phyloP scores from a whole-genome alignment of 2,888 invertebrate species.

The Tachina fera region DNA sequence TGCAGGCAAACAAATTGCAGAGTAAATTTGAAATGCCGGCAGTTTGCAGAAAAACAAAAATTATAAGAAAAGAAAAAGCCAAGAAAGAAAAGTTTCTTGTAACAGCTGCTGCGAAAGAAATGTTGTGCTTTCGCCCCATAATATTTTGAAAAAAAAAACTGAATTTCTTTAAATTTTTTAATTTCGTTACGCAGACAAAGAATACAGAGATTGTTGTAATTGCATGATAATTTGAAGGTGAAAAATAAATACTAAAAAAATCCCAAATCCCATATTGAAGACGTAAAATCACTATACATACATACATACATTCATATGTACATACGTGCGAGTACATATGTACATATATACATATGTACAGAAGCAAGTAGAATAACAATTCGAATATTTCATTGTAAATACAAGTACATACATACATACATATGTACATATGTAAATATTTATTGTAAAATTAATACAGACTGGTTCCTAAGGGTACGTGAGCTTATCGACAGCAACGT shows the following conservation, averaged over 20 bases:
- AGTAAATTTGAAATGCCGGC: constrained; percentile 22
- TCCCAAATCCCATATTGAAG: background rate
- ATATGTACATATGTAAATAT: too few species aligned
- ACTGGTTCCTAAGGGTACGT: constrained; percentile 21
- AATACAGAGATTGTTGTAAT: constrained; percentile 23
- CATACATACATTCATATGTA: background rate
- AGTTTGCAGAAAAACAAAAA: background rate
- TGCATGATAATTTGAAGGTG: constrained; percentile 54
- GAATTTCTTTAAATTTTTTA: constrained; percentile 23
- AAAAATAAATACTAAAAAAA: constrained; percentile 18
- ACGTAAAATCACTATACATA: background rate
- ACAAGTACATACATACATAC: background rate
- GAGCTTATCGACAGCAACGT: background rate
- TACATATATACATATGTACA: background rate
- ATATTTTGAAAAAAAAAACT: constrained; percentile 5
- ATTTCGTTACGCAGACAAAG: constrained; percentile 18
- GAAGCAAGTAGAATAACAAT: background rate
- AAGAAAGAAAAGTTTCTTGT: constrained; percentile 34
- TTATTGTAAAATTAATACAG: constrained; percentile 13
- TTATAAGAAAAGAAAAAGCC: background rate
- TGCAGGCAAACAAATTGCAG: background rate
- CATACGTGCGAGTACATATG: background rate
- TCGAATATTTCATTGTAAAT: constrained; percentile 25
- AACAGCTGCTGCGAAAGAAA: background rate
- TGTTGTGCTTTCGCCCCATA: background rate